These are phyloP conservation scores for Aleiodes alternator DNA, from an alignment of 2,888 invertebrate species.

Conservation along the genomic window DNA sequence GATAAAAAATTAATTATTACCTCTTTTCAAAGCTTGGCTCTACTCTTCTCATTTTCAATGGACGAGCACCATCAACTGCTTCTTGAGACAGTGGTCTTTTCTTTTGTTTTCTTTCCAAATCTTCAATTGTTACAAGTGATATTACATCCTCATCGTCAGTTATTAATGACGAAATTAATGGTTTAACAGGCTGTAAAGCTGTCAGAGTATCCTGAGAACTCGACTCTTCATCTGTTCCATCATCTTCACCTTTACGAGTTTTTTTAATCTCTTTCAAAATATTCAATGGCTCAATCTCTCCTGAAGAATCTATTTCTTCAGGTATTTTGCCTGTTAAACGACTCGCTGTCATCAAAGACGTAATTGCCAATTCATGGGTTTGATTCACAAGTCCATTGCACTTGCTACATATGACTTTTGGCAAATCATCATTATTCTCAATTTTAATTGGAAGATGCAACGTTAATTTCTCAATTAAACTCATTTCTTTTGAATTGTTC, in stretches of 20 bases:
- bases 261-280: background rate
- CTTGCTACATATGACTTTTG: slow-evolving; percentile 11
- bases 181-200: background rate
- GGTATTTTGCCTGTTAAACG: background rate
- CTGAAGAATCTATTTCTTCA: background rate
- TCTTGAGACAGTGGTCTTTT: slow-evolving; percentile 7
- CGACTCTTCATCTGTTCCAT: background rate
- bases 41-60: background rate
- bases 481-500: background rate
- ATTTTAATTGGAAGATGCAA: slow-evolving; percentile 6
- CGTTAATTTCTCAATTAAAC: slow-evolving; percentile 1
- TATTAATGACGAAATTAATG: background rate
- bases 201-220: background rate
- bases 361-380: background rate
- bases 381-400: background rate
- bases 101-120: background rate
- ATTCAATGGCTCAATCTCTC: background rate
- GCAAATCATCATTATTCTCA: background rate
- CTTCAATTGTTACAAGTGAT: background rate
- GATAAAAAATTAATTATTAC: background rate
- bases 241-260: background rate
- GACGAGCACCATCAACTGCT: background rate
- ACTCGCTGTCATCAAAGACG: background rate
- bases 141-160: slow-evolving; percentile 7
- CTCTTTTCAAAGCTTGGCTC: slow-evolving; percentile 5